Conservation (phyloP, 2,113 vertebrate species). For the zebrafish (Danio rerio) region DNA sequence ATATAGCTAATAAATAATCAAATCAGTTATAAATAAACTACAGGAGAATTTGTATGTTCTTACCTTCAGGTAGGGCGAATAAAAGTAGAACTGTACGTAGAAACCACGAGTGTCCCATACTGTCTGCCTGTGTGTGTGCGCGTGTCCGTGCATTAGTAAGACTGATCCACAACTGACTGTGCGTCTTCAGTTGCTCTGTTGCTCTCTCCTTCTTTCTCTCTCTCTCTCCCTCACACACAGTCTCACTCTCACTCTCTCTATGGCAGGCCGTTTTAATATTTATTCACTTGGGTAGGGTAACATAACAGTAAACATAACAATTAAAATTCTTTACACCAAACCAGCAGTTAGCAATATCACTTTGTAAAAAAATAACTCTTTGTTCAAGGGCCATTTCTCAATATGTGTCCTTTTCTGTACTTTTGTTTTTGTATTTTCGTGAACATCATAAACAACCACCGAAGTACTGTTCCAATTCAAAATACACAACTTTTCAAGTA, state of each 20-base stretch:
- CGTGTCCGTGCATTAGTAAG: background rate
- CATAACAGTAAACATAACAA: too few relatives aligned
- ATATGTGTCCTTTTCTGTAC: too few relatives aligned
- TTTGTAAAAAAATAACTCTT: too few relatives aligned
- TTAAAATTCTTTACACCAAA: too few relatives aligned
- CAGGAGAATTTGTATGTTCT: background rate
- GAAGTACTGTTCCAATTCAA: too few relatives aligned
- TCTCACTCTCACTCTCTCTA: background rate
- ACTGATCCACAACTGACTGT: slow-evolving; percentile 15
- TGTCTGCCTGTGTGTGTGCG: background rate
- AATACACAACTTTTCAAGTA: too few relatives aligned
- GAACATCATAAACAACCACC: too few relatives aligned
- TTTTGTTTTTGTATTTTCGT: too few relatives aligned
- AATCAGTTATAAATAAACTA: too few relatives aligned
- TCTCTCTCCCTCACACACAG: background rate
- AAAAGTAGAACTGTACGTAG: slow-evolving; percentile 30
- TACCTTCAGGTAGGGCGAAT: slow-evolving; percentile 40
- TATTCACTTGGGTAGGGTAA: background rate
- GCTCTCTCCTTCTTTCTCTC: background rate
- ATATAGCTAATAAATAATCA: background rate
- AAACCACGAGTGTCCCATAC: slow-evolving; percentile 50
- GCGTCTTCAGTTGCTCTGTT: background rate
- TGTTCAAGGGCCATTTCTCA: too few relatives aligned
- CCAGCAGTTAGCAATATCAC: too few relatives aligned
- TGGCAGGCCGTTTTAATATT: background rate